These are phyloP conservation scores for Cydia strobilella DNA, from an alignment of 1,140 invertebrate genomes.

Conservation along the genomic window DNA sequence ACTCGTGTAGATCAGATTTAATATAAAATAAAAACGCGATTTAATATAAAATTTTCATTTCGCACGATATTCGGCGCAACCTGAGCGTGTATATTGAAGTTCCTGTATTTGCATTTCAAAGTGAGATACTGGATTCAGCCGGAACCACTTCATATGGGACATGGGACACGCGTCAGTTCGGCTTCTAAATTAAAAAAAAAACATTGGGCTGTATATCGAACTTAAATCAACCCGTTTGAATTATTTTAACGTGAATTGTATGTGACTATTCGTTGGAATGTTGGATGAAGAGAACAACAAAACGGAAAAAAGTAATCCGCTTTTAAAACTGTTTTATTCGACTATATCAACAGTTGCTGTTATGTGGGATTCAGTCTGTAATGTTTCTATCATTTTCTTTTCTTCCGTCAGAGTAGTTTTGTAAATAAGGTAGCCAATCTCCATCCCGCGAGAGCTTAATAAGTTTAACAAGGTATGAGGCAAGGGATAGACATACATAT, in stretches of 20 bases:
- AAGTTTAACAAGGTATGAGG: too few relatives aligned
- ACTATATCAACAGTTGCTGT: background rate
- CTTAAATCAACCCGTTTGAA: constrained; percentile 1
- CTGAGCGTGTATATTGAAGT: constrained; percentile 27
- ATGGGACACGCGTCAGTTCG: constrained; percentile 1
- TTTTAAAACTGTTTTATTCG: background rate
- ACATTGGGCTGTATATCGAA: background rate
- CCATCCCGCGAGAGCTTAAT: too few relatives aligned
- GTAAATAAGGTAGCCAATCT: too few relatives aligned
- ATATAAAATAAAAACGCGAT: background rate
- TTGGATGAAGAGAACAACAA: background rate
- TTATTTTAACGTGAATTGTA: background rate
- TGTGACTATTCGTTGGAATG: constrained; percentile 5
- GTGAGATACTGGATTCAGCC: constrained; percentile 20
- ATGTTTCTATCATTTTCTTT: too few relatives aligned
- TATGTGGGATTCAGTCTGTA: background rate
- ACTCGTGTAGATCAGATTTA: background rate
- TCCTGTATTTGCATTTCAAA: constrained; percentile 24
- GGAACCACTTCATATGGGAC: constrained; percentile 18
- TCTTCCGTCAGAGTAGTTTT: background rate
- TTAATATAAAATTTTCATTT: constrained; percentile 20
- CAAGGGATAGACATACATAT: too few relatives aligned
- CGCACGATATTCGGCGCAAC: constrained; percentile 12
- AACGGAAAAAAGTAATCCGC: background rate
- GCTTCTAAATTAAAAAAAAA: constrained; percentile 18